Conservation (phyloP, 2,797 vertebrate species). For the Argyrosomus regius region DNA sequence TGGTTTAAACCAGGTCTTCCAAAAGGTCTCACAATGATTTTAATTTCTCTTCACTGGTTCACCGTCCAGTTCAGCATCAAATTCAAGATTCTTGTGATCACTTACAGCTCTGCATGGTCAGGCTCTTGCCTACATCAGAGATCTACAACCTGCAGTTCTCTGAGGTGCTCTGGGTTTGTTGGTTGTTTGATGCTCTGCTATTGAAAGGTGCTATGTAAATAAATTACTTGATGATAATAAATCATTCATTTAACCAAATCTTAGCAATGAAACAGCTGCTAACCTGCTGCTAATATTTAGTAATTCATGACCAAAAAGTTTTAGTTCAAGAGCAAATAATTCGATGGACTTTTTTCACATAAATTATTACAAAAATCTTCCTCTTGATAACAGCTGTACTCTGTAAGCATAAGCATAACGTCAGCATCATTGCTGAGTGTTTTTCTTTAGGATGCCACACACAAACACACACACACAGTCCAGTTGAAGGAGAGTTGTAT, state of each 20-base stretch:
- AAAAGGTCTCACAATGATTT: not conserved
- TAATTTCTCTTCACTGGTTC: not conserved
- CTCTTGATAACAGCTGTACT: not conserved
- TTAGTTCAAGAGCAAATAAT: not conserved
- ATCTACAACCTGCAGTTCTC: not conserved
- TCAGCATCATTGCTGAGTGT: slow-evolving; percentile 40
- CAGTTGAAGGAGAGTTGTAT: slow-evolving; percentile 86
- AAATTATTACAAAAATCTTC: not conserved
- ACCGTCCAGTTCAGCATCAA: not conserved
- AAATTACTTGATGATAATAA: too few species aligned
- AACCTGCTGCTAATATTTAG: too few species aligned
- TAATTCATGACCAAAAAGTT: not conserved
- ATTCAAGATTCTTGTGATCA: not conserved
- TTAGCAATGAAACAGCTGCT: too few species aligned
- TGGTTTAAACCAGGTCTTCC: not conserved
- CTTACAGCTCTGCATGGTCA: not conserved
- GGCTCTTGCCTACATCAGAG: not conserved
- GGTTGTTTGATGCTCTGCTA: not conserved
- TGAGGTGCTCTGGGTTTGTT: not conserved
- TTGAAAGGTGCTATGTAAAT: too few species aligned
- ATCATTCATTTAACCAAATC: too few species aligned
- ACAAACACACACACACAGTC: slow-evolving; percentile 71
- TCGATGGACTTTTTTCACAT: rapidly evolving
- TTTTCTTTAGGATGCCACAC: slow-evolving; percentile 25
- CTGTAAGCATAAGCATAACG: not conserved